Percentiles rank a stretch among this genome's conserved stretches.
Evolutionary conservation across 2,113 vertebrate genomes (phyloP).

Genomic region (Daboia siamensis): DNA sequence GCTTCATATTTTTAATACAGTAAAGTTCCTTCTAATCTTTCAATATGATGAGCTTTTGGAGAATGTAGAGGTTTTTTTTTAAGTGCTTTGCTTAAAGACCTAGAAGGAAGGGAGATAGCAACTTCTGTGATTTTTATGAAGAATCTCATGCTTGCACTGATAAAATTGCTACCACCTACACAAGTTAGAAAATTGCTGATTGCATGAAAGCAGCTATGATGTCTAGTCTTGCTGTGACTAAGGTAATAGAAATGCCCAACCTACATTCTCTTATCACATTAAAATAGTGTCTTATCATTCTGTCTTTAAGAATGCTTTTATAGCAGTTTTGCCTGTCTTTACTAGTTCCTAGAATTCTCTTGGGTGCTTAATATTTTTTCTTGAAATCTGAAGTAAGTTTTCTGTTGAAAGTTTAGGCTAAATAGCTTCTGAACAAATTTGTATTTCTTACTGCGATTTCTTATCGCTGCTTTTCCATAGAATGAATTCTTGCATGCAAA

Average conservation of each 20-base stretch:
- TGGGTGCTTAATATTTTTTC: not conserved
- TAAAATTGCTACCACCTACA: slow-evolving; percentile 26
- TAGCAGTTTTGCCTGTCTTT: not conserved
- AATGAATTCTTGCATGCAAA: not conserved
- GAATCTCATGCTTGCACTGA: not conserved
- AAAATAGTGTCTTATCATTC: slow-evolving; percentile 1
- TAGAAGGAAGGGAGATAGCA: not conserved
- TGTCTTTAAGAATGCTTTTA: not conserved
- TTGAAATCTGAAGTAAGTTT: not conserved
- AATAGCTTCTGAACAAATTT: not conserved
- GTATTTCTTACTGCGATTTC: not conserved
- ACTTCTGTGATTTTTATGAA: slow-evolving; percentile 12
- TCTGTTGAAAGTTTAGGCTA: not conserved
- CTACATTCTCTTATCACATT: slow-evolving; percentile 1
- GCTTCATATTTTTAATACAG: not conserved
- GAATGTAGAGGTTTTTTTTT: not conserved
- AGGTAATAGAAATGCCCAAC: slow-evolving; percentile 15
- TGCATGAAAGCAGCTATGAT: slow-evolving; percentile 14
- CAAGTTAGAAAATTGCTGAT: slow-evolving; percentile 29
- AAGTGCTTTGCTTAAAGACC: not conserved
- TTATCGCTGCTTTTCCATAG: not conserved
- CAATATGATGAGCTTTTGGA: not conserved
- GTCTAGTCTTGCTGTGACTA: slow-evolving; percentile 27
- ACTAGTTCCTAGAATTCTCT: not conserved
- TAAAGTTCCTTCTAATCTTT: not conserved